Percentiles rank a stretch among this genome's conserved stretches.
Conservation (phyloP, 2,113 vertebrate species). For the Vireo altiloquus region DNA sequence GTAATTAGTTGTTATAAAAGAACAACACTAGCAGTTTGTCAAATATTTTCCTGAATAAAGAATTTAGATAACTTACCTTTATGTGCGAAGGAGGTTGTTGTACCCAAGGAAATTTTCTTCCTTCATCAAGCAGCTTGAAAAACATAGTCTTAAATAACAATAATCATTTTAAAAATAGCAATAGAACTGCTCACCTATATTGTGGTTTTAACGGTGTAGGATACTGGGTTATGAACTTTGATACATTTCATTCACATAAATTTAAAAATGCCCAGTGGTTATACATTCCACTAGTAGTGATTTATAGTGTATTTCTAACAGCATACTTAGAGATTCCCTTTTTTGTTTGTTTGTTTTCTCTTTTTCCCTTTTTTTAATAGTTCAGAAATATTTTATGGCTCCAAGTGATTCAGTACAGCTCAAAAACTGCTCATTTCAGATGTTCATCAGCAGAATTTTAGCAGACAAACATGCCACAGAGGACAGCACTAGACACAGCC, state of each 20-base stretch:
- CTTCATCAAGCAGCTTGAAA: neutral
- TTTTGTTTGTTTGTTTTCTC: neutral
- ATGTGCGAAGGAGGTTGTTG: neutral
- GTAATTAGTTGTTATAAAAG: neutral
- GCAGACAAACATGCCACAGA: neutral
- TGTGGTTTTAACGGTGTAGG: neutral
- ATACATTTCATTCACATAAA: neutral
- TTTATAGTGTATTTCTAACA: neutral
- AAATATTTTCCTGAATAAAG: neutral
- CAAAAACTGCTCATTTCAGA: neutral
- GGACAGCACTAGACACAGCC: neutral
- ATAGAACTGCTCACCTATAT: neutral
- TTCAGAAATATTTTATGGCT: neutral
- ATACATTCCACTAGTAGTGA: neutral
- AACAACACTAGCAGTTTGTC: neutral
- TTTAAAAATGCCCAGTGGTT: neutral
- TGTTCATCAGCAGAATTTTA: neutral
- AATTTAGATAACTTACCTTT: neutral
- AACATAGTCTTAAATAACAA: neutral
- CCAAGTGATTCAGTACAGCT: neutral
- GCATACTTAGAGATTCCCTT: neutral
- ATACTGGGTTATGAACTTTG: neutral
- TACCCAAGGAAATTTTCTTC: neutral
- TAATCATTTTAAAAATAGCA: neutral
- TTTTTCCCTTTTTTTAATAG: neutral